phyloP scores from a whole-genome alignment of 2,113 vertebrate genomes.

The Melospiza melodia region DNA sequence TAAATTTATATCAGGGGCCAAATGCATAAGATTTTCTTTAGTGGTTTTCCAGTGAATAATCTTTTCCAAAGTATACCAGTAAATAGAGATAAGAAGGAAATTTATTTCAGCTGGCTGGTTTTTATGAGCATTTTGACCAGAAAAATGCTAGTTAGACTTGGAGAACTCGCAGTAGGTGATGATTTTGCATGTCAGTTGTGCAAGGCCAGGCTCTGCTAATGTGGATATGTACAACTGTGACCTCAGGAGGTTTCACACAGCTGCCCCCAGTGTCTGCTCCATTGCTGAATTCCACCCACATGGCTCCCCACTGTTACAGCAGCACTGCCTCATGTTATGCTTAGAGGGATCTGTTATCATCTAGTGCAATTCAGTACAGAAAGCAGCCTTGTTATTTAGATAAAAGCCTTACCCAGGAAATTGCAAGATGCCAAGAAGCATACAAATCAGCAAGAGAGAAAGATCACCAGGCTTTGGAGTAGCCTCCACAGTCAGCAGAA shows the following conservation, averaged over 20 bases:
- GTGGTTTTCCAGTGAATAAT: neutral
- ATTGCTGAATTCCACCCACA: neutral
- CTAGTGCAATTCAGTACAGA: neutral
- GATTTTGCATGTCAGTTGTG: neutral
- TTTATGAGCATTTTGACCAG: neutral
- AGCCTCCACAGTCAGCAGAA: neutral
- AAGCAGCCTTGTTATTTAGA: conserved; percentile 7
- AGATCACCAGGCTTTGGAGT: neutral
- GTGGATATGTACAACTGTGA: neutral
- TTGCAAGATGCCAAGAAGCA: neutral
- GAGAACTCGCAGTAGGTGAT: neutral
- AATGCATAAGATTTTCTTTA: neutral
- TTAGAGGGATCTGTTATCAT: neutral
- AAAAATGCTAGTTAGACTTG: neutral
- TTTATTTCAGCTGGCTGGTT: neutral
- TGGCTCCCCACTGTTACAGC: neutral
- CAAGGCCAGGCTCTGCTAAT: neutral
- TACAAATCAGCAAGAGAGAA: neutral
- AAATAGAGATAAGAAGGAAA: neutral
- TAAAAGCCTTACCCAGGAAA: neutral
- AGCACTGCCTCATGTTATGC: neutral
- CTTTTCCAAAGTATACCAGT: neutral
- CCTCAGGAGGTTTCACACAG: neutral
- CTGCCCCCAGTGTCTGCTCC: neutral
- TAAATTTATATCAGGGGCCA: neutral